Percentiles rank a stretch among this genome's conserved stretches.
Conservation (phyloP, 2,113 vertebrate genomes). For the Donacobius atricapilla region DNA sequence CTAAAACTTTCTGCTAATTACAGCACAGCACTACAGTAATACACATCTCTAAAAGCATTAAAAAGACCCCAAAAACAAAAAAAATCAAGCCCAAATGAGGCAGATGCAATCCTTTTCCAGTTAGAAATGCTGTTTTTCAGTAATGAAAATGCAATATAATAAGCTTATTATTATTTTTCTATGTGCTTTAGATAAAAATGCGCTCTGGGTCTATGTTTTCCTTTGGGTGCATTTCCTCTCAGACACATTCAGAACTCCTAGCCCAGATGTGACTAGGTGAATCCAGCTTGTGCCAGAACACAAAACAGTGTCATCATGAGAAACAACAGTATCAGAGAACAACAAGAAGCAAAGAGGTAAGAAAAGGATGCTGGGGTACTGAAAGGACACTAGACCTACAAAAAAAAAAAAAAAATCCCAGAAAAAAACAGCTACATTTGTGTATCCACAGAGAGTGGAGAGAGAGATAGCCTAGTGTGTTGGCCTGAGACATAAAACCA, state of each 20-base stretch:
- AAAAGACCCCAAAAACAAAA: background rate
- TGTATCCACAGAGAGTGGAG: background rate
- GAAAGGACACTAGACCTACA: background rate
- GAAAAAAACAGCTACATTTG: background rate
- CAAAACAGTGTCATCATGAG: background rate
- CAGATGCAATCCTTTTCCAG: background rate
- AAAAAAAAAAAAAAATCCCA: background rate
- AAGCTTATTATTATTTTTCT: background rate
- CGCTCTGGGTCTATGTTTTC: background rate
- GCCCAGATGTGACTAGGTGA: background rate
- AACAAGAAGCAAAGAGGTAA: background rate
- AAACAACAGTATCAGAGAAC: background rate
- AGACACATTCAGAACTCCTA: background rate
- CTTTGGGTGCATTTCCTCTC: background rate
- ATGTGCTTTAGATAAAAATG: background rate
- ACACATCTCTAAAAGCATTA: background rate
- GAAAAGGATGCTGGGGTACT: background rate
- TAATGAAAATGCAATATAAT: background rate
- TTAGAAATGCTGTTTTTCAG: background rate
- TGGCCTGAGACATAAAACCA: background rate
- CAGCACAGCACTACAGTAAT: background rate
- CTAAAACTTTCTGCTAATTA: background rate
- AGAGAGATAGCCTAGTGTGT: background rate
- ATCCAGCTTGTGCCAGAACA: background rate
- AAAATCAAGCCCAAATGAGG: background rate